Conservation (phyloP, 2,797 vertebrate genomes). For the Poeciliopsis infans region DNA sequence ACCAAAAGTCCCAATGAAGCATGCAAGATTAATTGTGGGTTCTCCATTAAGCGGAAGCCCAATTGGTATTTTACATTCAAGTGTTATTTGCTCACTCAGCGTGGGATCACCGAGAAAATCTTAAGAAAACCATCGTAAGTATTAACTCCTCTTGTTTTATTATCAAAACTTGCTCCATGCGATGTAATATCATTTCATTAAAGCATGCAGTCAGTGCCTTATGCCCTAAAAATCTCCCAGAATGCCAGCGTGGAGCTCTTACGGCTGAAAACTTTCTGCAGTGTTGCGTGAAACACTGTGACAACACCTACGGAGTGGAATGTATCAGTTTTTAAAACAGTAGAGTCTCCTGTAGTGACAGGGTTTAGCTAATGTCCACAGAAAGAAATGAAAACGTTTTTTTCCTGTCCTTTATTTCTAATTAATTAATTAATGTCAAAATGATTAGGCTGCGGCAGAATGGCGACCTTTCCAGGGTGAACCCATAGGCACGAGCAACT, state of each 20-base stretch:
- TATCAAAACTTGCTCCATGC: not conserved
- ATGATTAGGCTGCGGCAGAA: not conserved
- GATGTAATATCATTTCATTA: not conserved
- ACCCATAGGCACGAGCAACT: too few species aligned
- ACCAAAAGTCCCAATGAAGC: not conserved
- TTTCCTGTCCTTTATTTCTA: not conserved
- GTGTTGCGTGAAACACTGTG: not conserved
- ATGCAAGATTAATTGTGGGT: not conserved
- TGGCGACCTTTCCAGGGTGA: too few species aligned
- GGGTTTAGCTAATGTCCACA: not conserved
- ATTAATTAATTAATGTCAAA: not conserved
- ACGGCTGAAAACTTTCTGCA: not conserved
- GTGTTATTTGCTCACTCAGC: slow-evolving; percentile 8
- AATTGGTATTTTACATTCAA: slow-evolving; percentile 3
- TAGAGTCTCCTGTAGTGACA: not conserved
- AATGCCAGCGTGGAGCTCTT: not conserved
- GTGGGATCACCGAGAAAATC: not conserved
- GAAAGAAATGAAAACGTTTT: not conserved
- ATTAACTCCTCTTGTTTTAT: not conserved
- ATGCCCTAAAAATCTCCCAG: not conserved
- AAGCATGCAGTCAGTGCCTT: not conserved
- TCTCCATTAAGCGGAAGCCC: not conserved
- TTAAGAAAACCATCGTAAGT: not conserved
- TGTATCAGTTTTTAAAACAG: not conserved
- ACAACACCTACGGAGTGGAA: not conserved